phyloP scores from a whole-genome alignment of 2,888 invertebrate species.

The Apodemia zela region DNA sequence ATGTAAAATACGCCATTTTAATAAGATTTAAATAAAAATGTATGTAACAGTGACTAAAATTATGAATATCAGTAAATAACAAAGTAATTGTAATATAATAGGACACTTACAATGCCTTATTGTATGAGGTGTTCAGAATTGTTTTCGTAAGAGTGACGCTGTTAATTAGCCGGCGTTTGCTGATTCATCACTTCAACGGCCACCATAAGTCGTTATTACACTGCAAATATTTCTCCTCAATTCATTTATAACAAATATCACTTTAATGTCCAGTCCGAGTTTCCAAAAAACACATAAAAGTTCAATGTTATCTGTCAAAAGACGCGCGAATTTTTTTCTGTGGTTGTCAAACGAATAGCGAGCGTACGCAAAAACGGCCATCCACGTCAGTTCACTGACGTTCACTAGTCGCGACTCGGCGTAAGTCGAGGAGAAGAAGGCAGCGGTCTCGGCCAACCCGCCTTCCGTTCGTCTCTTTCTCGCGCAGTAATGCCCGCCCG shows the following conservation, averaged over 20 bases:
- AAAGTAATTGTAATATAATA: slow-evolving; percentile 2
- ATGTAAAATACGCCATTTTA: no score
- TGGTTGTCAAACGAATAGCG: slow-evolving; percentile 58
- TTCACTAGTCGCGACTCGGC: slow-evolving; percentile 75
- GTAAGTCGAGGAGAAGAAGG: slow-evolving; percentile 78
- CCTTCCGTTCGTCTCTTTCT: slow-evolving; percentile 78
- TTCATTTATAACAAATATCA: slow-evolving; percentile 22
- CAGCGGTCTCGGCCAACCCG: slow-evolving; percentile 77
- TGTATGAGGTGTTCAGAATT: slow-evolving; percentile 57
- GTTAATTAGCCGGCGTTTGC: slow-evolving; percentile 76
- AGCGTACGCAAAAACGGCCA: slow-evolving; percentile 58
- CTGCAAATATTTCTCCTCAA: slow-evolving; percentile 54
- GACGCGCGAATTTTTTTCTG: slow-evolving; percentile 72
- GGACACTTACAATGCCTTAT: slow-evolving; percentile 64
- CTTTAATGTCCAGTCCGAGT: slow-evolving; percentile 32
- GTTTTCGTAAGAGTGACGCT: slow-evolving; percentile 70
- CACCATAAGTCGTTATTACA: slow-evolving; percentile 62
- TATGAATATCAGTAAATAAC: neutral
- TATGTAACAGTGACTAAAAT: neutral
- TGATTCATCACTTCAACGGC: slow-evolving; percentile 77
- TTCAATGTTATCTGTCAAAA: slow-evolving; percentile 58
- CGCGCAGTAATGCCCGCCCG: slow-evolving; percentile 71
- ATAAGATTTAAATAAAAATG: no score
- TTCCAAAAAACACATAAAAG: slow-evolving; percentile 37
- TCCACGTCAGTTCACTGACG: slow-evolving; percentile 74